A percentile compares a stretch with the other conserved stretches of the same genome.
Evolutionary conservation across 2,888 invertebrate species (phyloP).

Genomic region (Epinotia demarniana): DNA sequence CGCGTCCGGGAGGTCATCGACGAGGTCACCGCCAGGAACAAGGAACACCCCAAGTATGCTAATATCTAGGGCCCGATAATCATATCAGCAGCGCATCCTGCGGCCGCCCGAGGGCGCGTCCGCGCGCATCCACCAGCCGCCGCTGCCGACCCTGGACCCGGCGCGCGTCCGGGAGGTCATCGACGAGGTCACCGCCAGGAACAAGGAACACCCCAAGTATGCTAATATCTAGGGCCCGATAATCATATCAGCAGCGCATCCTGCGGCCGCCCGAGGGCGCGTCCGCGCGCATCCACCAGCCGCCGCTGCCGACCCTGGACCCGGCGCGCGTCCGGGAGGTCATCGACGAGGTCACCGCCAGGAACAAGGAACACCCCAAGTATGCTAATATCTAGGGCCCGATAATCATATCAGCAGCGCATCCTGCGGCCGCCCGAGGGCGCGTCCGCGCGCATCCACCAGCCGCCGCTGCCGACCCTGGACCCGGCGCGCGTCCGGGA

Average conservation of each 20-base stretch:
- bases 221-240: no score
- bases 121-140: conserved; percentile 96
- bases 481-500: conserved; percentile 90
- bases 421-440: conserved; percentile 97
- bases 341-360: conserved; percentile 93
- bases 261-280: conserved; percentile 97
- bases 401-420: conserved; percentile 96
- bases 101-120: conserved; percentile 97
- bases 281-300: conserved; percentile 97
- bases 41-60: conserved; percentile 87
- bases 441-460: conserved; percentile 96
- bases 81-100: conserved; percentile 96
- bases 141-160: conserved; percentile 91
- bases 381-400: conserved; percentile 59
- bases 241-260: conserved; percentile 96
- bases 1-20: conserved; percentile 94
- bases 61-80: no score
- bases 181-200: conserved; percentile 92
- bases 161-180: conserved; percentile 93
- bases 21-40: conserved; percentile 92
- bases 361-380: conserved; percentile 90
- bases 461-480: conserved; percentile 93
- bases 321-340: conserved; percentile 91
- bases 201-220: conserved; percentile 89
- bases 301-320: conserved; percentile 92